These are phyloP conservation scores for Nomada hirtipes DNA, from an alignment of 2,888 invertebrate genomes.

Conservation along the genomic window DNA sequence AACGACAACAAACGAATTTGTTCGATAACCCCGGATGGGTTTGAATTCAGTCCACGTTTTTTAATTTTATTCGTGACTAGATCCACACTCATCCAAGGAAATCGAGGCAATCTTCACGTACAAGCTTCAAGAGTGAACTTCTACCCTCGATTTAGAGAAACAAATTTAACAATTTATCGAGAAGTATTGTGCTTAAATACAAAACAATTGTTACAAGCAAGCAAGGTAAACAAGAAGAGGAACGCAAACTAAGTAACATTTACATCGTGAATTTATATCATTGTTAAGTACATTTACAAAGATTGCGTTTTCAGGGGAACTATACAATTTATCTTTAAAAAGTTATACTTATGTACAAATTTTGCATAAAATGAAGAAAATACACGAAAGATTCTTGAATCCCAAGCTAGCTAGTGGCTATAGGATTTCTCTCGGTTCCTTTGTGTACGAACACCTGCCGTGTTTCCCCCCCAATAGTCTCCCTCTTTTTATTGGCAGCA, in stretches of 20 bases:
- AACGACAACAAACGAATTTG: conserved; percentile 33
- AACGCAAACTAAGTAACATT: neutral
- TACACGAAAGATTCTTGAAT: conserved; percentile 40
- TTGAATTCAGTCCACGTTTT: conserved; percentile 91
- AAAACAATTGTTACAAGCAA: neutral
- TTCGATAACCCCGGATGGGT: conserved; percentile 87
- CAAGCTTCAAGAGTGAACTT: conserved; percentile 22
- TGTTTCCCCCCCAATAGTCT: conserved; percentile 74
- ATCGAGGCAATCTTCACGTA: conserved; percentile 81
- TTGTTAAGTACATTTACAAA: no score
- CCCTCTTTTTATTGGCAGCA: conserved; percentile 59
- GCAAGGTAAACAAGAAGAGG: neutral
- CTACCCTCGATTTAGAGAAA: conserved; percentile 7
- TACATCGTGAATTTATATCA: no score
- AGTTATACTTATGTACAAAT: neutral
- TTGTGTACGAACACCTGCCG: conserved; percentile 81
- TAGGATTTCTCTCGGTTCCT: conserved; percentile 79
- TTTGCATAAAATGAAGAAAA: neutral
- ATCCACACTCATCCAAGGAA: conserved; percentile 93
- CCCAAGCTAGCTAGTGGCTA: conserved; percentile 68
- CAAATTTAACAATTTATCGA: neutral
- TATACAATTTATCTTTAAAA: neutral
- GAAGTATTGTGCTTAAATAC: neutral
- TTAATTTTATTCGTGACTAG: conserved; percentile 88
- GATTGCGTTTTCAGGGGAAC: neutral